Evolutionary conservation across 2,888 invertebrate genomes (phyloP).

Genomic region (Rotaria magnacalcarata): DNA sequence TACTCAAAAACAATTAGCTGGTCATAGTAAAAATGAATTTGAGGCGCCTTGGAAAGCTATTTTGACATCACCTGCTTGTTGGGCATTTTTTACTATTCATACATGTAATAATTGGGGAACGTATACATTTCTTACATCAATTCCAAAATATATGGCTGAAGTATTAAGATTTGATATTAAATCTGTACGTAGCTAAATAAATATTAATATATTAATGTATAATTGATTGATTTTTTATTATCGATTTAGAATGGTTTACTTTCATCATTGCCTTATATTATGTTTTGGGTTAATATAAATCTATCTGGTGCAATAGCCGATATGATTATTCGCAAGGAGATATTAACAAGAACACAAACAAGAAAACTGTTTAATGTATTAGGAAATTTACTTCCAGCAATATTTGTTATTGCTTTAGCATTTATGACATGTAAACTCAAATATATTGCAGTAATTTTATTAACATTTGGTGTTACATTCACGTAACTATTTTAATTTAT

Average conservation of each 20-base stretch:
- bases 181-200: not conserved
- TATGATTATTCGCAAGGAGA: not conserved
- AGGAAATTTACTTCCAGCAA: constrained; percentile 18
- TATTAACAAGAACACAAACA: constrained; percentile 28
- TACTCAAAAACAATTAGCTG: constrained; percentile 30
- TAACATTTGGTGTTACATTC: constrained; percentile 40
- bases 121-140: constrained; percentile 43
- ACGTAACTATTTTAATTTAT: not conserved
- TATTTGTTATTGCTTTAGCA: constrained; percentile 27
- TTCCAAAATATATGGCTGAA: constrained; percentile 46
- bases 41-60: constrained; percentile 44
- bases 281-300: constrained; percentile 16
- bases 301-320: not conserved
- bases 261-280: constrained; percentile 13
- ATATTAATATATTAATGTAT: not conserved
- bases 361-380: constrained; percentile 18
- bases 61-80: constrained; percentile 38
- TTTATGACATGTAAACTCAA: constrained; percentile 22
- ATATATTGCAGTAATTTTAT: constrained; percentile 29
- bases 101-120: constrained; percentile 41
- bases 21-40: constrained; percentile 34
- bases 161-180: constrained; percentile 46
- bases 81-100: constrained; percentile 23
- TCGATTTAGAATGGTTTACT: constrained; percentile 3
- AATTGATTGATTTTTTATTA: not conserved